Base-by-base conservation (phyloP, 1,140 invertebrate genomes). In the Marisa cornuarietis region DNA sequence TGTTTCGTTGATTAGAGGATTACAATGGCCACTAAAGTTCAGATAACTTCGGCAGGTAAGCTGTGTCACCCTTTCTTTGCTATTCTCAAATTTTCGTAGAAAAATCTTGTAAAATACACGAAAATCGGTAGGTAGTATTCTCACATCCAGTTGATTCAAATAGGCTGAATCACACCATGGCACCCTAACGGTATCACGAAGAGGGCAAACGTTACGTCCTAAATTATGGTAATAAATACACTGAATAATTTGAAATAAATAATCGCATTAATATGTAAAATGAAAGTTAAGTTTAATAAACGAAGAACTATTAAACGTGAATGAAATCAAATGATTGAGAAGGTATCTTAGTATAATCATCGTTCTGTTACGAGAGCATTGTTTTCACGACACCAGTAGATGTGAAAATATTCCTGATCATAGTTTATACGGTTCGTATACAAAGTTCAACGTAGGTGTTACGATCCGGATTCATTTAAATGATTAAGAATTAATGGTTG, bases 1-100 rank as follows among this genome's bases (percentile, higher is more conserved):
- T 58, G 54, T 58, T 11, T 18, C 3, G 16, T 8, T 14, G 11
- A 8, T 58, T 58, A 18, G 16, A 58, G 11, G 11, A 58, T 58
- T 18, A 58, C 54, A 58, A 58, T 58, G 54, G 54, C 54, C 54
- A 58, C 24, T 58, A 68, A 65, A 72, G 61, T 69, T 65, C 76
- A 77, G n/a, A 71, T 81, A 71, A 81, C 79, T 9, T 81, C 79
- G 26, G 79, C 79, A 71, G 79, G 79, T 81, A 71, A 65, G 26
- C 5, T 54, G n/a, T n/a, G 20, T 20, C 51, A 49, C 3, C 1
- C 3, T 49, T 31, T 77, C 49, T 13, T 62, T 16, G 69, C 71
- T 26, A 31, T 76, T 22, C 7, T 63, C n/a, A 6, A 0, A 58
- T 52, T 72, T 52, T 62, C n/a, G n/a, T 24, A 1, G 18, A 22